Conservation (phyloP, 2,888 invertebrate species). For the Bruchidius siliquastri region DNA sequence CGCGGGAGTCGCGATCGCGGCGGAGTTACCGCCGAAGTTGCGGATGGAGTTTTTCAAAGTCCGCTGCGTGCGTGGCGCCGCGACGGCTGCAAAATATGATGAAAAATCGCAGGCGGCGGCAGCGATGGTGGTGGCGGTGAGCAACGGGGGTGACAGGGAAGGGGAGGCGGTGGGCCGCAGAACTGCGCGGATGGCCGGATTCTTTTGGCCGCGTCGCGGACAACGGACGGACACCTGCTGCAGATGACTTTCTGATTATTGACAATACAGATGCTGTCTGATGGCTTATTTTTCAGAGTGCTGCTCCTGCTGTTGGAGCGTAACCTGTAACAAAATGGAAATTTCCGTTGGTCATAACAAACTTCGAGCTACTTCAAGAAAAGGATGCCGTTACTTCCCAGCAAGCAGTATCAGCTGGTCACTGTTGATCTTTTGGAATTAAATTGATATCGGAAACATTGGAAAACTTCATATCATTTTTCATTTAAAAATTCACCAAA, state of each 20-base stretch:
- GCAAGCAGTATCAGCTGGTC: too few species aligned
- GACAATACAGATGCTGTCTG: too few species aligned
- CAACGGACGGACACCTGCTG: background rate
- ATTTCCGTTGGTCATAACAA: too few species aligned
- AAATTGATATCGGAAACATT: too few species aligned
- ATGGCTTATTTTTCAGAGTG: too few species aligned
- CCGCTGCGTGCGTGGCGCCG: constrained; percentile 22
- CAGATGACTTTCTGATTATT: background rate
- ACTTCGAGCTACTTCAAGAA: too few species aligned
- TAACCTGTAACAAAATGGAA: too few species aligned
- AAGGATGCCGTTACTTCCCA: too few species aligned
- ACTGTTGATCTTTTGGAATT: too few species aligned
- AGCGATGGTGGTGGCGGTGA: background rate
- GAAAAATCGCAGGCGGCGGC: constrained; percentile 44
- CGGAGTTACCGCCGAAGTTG: constrained; percentile 5
- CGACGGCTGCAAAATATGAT: constrained; percentile 34
- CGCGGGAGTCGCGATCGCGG: background rate
- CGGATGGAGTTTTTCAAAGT: constrained; percentile 6
- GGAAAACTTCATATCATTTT: too few species aligned
- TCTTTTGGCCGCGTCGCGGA: constrained; percentile 14
- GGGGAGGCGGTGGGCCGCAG: background rate
- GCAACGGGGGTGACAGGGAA: background rate
- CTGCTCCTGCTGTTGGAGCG: too few species aligned
- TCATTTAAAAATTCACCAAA: too few species aligned
- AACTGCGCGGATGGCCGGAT: constrained; percentile 17